Evolutionary conservation across 1,140 invertebrate genomes (phyloP).

Genomic region (Batillaria attramentaria): DNA sequence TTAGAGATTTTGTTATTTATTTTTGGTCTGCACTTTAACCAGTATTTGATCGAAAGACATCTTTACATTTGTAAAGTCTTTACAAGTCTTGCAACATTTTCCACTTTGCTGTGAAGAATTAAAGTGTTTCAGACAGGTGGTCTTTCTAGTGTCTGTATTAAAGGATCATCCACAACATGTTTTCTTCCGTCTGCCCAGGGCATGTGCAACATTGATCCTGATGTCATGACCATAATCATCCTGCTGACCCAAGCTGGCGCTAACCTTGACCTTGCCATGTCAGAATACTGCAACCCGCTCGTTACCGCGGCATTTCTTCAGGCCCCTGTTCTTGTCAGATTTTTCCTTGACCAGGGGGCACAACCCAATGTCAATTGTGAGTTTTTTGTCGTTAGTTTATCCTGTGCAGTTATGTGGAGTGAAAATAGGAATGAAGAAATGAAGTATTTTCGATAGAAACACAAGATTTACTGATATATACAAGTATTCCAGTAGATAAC

Average conservation of each 20-base stretch:
- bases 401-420: neutral
- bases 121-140: too few relatives aligned
- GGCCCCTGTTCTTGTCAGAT: slow-evolving; percentile 31
- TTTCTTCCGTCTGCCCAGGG: neutral
- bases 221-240: slow-evolving; percentile 42
- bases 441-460: too few relatives aligned
- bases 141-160: too few relatives aligned
- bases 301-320: slow-evolving; percentile 38
- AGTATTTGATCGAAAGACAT: too few relatives aligned
- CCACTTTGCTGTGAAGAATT: too few relatives aligned
- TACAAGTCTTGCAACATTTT: too few relatives aligned
- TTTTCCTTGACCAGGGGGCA: slow-evolving; percentile 48
- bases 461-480: too few relatives aligned
- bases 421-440: neutral
- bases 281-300: slow-evolving; percentile 50
- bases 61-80: too few relatives aligned
- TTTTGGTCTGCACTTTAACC: too few relatives aligned
- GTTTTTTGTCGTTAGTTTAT: neutral
- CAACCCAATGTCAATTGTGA: slow-evolving; percentile 44
- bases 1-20: too few relatives aligned
- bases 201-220: slow-evolving; percentile 31
- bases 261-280: slow-evolving; percentile 39
- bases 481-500: too few relatives aligned
- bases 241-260: slow-evolving; percentile 46
- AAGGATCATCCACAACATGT: too few relatives aligned